Evolutionary conservation across 2,113 vertebrate species (phyloP).

Genomic region (Ploceus nigricollis): DNA sequence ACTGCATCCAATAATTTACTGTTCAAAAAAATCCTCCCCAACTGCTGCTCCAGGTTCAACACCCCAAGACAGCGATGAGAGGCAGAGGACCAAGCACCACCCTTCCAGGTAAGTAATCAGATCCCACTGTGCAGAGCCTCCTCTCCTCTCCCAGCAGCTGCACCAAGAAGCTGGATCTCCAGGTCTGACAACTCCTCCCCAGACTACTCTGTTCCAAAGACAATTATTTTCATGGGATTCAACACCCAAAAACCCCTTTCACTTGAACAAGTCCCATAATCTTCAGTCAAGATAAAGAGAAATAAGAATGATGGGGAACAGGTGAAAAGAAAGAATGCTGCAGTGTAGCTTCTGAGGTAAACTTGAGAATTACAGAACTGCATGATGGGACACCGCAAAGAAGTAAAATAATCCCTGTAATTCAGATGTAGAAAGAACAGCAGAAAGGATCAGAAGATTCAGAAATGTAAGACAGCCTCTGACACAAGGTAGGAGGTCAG

Average conservation of each 20-base stretch:
- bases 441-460: not conserved
- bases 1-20: not conserved
- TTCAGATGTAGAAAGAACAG: not conserved
- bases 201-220: not conserved
- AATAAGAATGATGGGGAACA: not conserved
- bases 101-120: not conserved
- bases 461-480: not conserved
- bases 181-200: not conserved
- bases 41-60: not conserved
- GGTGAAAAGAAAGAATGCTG: not conserved
- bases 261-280: not conserved
- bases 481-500: not conserved
- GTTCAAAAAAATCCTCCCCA: not conserved
- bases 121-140: not conserved
- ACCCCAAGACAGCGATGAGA: fast-evolving
- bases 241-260: not conserved
- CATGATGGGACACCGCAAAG: not conserved
- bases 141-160: not conserved
- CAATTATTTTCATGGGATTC: not conserved
- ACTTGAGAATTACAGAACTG: not conserved
- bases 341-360: not conserved
- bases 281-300: not conserved
- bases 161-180: not conserved
- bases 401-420: not conserved
- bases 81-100: not conserved